Percentiles rank a stretch among this genome's conserved stretches.
These are phyloP conservation scores for Ephydatia muelleri DNA, from an alignment of 37 sponge, comb jelly and placozoan genomes.

Conservation along the genomic window DNA sequence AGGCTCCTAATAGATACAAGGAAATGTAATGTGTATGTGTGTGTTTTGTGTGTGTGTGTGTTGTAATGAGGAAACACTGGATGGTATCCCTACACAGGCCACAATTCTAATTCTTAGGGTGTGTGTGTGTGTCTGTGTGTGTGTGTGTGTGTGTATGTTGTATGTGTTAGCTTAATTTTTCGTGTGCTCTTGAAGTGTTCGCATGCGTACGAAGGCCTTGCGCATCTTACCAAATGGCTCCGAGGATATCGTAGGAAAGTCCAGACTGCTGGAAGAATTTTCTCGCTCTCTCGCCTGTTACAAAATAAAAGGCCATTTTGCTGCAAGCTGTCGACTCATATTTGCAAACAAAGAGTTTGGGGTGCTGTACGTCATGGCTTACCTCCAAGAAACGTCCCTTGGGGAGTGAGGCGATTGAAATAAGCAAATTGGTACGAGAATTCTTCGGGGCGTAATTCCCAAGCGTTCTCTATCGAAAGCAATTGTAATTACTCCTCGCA, in stretches of 20 bases:
- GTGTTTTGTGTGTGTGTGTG: too few species aligned
- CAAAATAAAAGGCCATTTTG: too few species aligned
- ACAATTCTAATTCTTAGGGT: too few species aligned
- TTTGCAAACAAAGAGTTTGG: neutral
- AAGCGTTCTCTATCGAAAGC: neutral
- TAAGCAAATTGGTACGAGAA: slow-evolving; percentile 21
- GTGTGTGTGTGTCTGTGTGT: too few species aligned
- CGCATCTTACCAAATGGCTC: slow-evolving; percentile 52
- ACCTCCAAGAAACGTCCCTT: slow-evolving; percentile 14
- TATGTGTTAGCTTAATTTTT: too few species aligned
- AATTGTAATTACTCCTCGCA: neutral
- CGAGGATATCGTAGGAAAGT: slow-evolving; percentile 13
- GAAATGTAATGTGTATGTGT: neutral
- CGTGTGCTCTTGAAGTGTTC: too few species aligned
- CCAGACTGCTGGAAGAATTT: slow-evolving; percentile 47
- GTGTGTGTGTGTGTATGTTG: neutral
- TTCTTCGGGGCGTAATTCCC: neutral
- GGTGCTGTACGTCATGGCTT: neutral
- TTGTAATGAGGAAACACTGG: too few species aligned
- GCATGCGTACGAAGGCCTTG: neutral
- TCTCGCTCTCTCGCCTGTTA: slow-evolving; percentile 53
- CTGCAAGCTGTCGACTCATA: neutral
- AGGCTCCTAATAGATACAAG: slow-evolving; percentile 26
- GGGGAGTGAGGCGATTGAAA: slow-evolving; percentile 15
- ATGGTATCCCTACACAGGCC: too few species aligned